A percentile compares a stretch with the other conserved stretches of the same genome.
Evolutionary conservation across 2,113 vertebrate species (phyloP).

Genomic region (Dipodomys merriami): DNA sequence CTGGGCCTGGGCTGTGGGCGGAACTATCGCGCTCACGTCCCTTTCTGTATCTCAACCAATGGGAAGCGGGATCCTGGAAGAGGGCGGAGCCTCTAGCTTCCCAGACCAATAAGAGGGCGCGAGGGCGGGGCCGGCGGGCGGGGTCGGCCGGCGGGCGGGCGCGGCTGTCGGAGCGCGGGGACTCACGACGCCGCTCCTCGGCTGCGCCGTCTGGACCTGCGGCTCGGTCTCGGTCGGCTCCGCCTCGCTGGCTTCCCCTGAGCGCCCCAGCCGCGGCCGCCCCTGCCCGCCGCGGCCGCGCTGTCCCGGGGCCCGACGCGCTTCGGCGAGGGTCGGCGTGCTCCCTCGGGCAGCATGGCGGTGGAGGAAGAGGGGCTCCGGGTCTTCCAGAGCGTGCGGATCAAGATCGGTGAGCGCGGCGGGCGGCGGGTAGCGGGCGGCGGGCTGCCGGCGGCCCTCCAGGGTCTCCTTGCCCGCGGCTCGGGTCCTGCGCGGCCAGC

Average conservation of each 20-base stretch:
- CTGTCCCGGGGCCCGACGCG: background rate
- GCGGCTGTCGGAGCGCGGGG: background rate
- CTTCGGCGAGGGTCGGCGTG: background rate
- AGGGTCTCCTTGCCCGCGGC: background rate
- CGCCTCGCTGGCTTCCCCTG: background rate
- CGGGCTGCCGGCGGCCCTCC: background rate
- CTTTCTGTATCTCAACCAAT: constrained; percentile 35
- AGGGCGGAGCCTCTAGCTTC: background rate
- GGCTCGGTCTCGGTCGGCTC: too few relatives aligned
- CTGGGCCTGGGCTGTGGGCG: background rate
- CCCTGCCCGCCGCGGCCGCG: background rate
- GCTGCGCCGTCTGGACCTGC: background rate
- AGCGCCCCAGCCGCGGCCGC: background rate
- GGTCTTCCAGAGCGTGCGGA: constrained; percentile 97
- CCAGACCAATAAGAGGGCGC: constrained; percentile 57
- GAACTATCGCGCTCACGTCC: background rate
- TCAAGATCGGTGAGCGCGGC: constrained; percentile 93
- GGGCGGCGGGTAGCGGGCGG: background rate
- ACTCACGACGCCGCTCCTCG: background rate
- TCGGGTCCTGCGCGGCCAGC: background rate
- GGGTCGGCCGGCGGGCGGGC: background rate
- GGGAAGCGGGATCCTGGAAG: background rate
- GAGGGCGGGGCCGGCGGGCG: constrained; percentile 25
- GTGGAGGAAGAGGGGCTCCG: constrained; percentile 97
- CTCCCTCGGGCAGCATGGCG: constrained; percentile 89